Evolutionary conservation across 2,797 vertebrate genomes (phyloP), one percentile per base, ranked within the genome.

Genomic region (Falco rusticolus): DNA sequence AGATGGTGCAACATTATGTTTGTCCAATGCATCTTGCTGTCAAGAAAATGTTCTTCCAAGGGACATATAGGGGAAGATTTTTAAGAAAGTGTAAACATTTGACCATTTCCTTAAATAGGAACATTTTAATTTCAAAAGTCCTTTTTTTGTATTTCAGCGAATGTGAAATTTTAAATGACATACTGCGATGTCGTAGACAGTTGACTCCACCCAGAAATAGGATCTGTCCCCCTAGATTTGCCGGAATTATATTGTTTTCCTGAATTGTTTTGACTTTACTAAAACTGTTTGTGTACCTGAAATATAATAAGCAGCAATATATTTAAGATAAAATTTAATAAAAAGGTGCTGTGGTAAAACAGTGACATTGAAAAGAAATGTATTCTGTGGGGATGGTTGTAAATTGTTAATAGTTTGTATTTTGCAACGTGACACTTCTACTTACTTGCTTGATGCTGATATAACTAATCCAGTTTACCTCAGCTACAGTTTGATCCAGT

Each of bases 341-440:
- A 71, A 69, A 87, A 56, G 8, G 6, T 60, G 17, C 12, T 84
- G 2, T 66, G 28, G 25, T 85, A 37, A 68, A 81, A 51, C 16
- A 34, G 13, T 41, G 29, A 57, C 0, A 0, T 57, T 77, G 37
- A 77, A 66, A 91, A 87, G 10, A 72, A 76, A 59, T 48, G 10
- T 37, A 16, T 93, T 92, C 60, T 87, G 13, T 63, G 37, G 48
- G 16, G 53, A 37, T 48, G 24, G 6, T 70, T 71, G 28, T 59
- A 69, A 78, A 78, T 24, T 75, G 8, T 31, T 77, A 70, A 33
- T 37, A 64, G 45, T 79, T 81, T 91, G 50, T 26, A 47, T 80
- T 96, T 80, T 85, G 37, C 68, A 77, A 37, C 87, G 64, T 96
- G 83, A 78, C 60, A 41, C 72, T 90, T 69, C 47, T 70, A 51